A percentile compares a stretch with the other conserved stretches of the same genome.
These are phyloP conservation scores for Gymnocheta viridis DNA, from an alignment of 2,888 invertebrate species.

Conservation along the genomic window DNA sequence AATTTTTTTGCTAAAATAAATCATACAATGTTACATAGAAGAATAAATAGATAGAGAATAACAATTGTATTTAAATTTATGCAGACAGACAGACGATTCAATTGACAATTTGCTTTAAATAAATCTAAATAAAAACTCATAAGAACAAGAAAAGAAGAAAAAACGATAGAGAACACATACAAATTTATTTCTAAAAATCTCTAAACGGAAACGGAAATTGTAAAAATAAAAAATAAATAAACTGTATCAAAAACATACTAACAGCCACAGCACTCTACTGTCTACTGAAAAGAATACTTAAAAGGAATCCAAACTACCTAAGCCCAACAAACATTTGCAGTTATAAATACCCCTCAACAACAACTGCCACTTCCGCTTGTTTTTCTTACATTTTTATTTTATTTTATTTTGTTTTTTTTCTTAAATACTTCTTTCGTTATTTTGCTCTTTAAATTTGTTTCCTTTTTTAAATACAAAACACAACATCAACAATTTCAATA, in stretches of 20 bases:
- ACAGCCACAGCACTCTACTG: not conserved
- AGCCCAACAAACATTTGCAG: constrained; percentile 66
- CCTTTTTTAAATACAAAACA: constrained; percentile 27
- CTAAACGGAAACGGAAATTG: constrained; percentile 66
- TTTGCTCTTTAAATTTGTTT: constrained; percentile 6
- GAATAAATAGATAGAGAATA: not conserved
- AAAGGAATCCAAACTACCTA: constrained; percentile 54
- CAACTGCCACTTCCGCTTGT: constrained; percentile 62
- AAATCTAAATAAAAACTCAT: constrained; percentile 60
- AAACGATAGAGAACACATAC: constrained; percentile 4
- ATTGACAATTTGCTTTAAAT: constrained; percentile 63
- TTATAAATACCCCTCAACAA: constrained; percentile 59
- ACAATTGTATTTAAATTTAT: constrained; percentile 17
- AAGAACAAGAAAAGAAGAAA: constrained; percentile 32
- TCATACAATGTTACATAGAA: not conserved
- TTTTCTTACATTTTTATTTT: constrained; percentile 7
- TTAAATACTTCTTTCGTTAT: constrained; percentile 24
- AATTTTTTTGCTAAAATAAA: not conserved
- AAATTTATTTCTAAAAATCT: constrained; percentile 29
- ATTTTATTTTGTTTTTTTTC: too few species aligned
- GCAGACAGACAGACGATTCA: constrained; percentile 52
- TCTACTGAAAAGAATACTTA: constrained; percentile 8
- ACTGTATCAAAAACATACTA: constrained; percentile 25
- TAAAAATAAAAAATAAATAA: constrained; percentile 58
- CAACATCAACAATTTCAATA: constrained; percentile 50